Evolutionary conservation across 2,888 invertebrate genomes (phyloP).

Genomic region (Protonemura montana): DNA sequence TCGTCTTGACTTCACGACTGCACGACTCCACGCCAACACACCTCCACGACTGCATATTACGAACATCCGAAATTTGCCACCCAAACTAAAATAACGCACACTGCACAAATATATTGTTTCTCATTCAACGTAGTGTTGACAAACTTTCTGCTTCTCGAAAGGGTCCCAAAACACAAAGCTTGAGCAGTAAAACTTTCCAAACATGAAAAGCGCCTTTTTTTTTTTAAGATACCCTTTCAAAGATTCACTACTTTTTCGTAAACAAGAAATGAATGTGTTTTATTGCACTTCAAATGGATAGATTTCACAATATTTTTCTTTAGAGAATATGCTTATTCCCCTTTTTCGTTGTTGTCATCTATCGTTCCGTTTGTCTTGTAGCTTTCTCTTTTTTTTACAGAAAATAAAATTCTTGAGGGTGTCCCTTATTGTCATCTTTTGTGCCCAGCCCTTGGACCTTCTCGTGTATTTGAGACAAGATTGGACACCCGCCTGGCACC

Average conservation of each 20-base stretch:
- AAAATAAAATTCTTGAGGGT: not conserved
- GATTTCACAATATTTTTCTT: not conserved
- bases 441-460: not conserved
- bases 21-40: too few relatives aligned
- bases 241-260: not conserved
- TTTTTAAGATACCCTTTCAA: slow-evolving; percentile 1
- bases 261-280: not conserved
- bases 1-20: too few relatives aligned
- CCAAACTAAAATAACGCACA: not conserved
- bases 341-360: not conserved
- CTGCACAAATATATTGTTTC: not conserved
- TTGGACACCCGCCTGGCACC: too few relatives aligned
- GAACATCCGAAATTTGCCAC: too few relatives aligned
- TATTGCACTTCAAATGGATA: slow-evolving; percentile 22
- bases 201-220: not conserved
- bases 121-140: not conserved
- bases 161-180: not conserved
- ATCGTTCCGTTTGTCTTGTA: not conserved
- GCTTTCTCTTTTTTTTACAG: slow-evolving; percentile 8
- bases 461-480: too few relatives aligned
- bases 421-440: not conserved
- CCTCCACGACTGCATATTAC: too few relatives aligned
- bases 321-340: not conserved
- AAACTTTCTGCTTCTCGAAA: not conserved
- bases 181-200: not conserved